These are phyloP conservation scores for Drosophila punjabiensis DNA, from an alignment of 1,140 invertebrate species.

Conservation along the genomic window DNA sequence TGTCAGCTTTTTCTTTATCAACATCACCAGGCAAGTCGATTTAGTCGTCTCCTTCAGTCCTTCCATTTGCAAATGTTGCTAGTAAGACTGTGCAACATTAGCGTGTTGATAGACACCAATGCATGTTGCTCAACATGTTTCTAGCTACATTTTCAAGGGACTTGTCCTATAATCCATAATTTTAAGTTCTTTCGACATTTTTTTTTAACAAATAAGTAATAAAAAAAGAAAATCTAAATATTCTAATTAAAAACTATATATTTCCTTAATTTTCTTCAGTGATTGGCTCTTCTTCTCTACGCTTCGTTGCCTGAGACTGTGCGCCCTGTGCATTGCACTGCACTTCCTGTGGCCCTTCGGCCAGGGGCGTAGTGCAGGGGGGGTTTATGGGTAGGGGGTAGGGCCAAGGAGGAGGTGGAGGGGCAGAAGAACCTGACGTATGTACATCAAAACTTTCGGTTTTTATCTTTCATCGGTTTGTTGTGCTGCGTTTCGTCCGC, in stretches of 20 bases:
- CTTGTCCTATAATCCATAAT: neutral
- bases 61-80: neutral
- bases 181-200: neutral
- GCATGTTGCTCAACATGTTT: neutral
- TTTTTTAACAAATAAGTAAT: neutral
- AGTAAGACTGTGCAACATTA: neutral
- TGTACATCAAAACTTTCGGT: conserved; percentile 81
- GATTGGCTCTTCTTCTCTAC: conserved; percentile 34
- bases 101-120: neutral
- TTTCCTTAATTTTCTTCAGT: neutral
- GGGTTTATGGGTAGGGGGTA: neutral
- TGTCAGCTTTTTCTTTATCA: accelerated
- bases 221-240: neutral
- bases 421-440: conserved; percentile 43
- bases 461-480: conserved; percentile 75
- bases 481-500: conserved; percentile 40
- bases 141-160: neutral
- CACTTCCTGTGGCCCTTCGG: conserved; percentile 67
- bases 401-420: too few species aligned
- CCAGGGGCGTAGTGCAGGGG: neutral
- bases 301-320: conserved; percentile 54
- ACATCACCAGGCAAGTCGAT: neutral
- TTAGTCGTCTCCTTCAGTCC: neutral
- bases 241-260: too few species aligned
- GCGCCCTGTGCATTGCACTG: conserved; percentile 68